Evolutionary conservation across 2,888 invertebrate genomes (phyloP).

Genomic region (Gibbula magus): DNA sequence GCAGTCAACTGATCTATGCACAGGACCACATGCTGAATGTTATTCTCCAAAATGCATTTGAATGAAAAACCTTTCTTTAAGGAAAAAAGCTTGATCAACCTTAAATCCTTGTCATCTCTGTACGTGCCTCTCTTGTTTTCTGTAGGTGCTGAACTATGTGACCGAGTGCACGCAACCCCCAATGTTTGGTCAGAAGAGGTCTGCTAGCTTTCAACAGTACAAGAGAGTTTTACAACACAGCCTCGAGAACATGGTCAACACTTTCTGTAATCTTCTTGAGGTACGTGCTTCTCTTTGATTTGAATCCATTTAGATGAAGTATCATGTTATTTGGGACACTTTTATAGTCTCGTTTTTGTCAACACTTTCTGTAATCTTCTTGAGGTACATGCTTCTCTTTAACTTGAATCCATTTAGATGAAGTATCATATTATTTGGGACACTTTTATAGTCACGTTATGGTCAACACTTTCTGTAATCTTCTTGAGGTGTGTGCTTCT

Average conservation of each 20-base stretch:
- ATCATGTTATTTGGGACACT: no score
- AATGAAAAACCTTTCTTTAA: no score
- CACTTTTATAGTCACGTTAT: no score
- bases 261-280: constrained; percentile 70
- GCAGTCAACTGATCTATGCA: no score
- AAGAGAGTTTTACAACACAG: constrained; percentile 64
- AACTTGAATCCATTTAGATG: background rate
- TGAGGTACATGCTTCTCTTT: constrained; percentile 60
- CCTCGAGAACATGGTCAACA: constrained; percentile 69
- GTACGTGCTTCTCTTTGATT: constrained; percentile 49
- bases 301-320: background rate
- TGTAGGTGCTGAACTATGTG: constrained; percentile 58
- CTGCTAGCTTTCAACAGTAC: constrained; percentile 48
- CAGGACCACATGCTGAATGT: no score
- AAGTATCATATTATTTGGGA: no score
- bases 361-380: constrained; percentile 68
- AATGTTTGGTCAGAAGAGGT: constrained; percentile 51
- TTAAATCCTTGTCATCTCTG: no score
- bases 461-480: constrained; percentile 68
- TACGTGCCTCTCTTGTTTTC: no score
- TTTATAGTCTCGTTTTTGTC: no score
- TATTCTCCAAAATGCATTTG: no score
- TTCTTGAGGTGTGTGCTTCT: constrained; percentile 66
- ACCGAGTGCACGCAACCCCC: constrained; percentile 60
- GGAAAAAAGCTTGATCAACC: no score